phyloP scores from a whole-genome alignment of 30 jellyfish, hydroid and myxozoan species.

The Nemopilema nomurai region DNA sequence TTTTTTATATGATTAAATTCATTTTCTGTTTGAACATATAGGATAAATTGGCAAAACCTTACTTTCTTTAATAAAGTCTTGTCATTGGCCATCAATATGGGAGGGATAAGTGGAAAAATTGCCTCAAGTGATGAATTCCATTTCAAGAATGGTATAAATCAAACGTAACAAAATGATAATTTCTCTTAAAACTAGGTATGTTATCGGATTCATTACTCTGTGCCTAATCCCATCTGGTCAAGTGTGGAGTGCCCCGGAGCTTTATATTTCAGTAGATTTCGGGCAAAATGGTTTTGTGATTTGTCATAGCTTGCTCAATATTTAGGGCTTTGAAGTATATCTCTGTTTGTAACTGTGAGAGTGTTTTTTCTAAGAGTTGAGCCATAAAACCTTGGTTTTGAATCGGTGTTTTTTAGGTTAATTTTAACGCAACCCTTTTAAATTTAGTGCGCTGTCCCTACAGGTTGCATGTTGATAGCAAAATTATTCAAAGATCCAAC shows the following conservation, averaged over 20 bases:
- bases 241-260: background rate
- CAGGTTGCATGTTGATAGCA: background rate
- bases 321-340: background rate
- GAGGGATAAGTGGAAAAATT: background rate
- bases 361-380: background rate
- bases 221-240: background rate
- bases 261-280: background rate
- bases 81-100: background rate
- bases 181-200: background rate
- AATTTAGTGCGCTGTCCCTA: background rate
- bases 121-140: background rate
- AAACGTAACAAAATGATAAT: background rate
- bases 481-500: background rate
- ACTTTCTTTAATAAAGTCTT: background rate
- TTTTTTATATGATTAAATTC: background rate
- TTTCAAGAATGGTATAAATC: background rate
- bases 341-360: background rate
- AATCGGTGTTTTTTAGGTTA: background rate
- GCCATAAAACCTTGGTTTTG: background rate
- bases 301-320: background rate
- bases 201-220: background rate
- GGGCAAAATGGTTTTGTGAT: background rate
- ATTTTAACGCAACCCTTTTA: background rate
- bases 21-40: background rate
- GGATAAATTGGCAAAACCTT: background rate